Evolutionary conservation across 1,140 invertebrate species (phyloP).

Genomic region (Anthonomus grandis): DNA sequence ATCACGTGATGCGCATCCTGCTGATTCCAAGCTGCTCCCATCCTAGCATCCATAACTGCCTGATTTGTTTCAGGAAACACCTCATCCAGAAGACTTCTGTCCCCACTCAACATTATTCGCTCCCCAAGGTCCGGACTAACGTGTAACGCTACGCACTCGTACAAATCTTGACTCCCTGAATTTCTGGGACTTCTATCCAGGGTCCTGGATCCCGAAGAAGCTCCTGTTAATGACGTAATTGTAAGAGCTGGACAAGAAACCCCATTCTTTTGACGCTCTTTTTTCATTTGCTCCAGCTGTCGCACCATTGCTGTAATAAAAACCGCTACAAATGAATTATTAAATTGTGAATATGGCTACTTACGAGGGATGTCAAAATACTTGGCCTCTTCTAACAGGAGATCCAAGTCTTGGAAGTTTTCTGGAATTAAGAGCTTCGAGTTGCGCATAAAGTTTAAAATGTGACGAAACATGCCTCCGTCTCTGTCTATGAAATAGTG

Average conservation of each 20-base stretch:
- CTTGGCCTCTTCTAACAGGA: slow-evolving; percentile 87
- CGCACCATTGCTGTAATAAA: slow-evolving; percentile 65
- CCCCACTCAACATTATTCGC: slow-evolving; percentile 80
- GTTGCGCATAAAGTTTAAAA: slow-evolving; percentile 93
- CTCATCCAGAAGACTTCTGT: slow-evolving; percentile 74
- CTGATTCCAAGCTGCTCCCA: slow-evolving; percentile 79
- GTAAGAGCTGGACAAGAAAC: slow-evolving; percentile 47
- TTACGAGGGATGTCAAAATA: slow-evolving; percentile 90
- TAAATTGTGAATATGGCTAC: slow-evolving; percentile 44
- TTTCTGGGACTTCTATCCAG: slow-evolving; percentile 18
- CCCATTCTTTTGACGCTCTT: slow-evolving; percentile 64
- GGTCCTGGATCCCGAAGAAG: slow-evolving; percentile 31
- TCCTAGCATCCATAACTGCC: slow-evolving; percentile 76
- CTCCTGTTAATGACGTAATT: slow-evolving; percentile 39
- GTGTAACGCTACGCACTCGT: slow-evolving; percentile 83
- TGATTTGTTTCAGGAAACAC: slow-evolving; percentile 85
- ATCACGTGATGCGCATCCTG: slow-evolving; percentile 82
- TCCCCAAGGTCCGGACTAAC: slow-evolving; percentile 87
- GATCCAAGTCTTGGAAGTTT: slow-evolving; percentile 82
- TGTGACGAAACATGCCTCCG: slow-evolving; percentile 92
- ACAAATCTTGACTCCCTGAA: slow-evolving; percentile 51
- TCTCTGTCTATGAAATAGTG: slow-evolving; percentile 98
- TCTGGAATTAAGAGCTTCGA: slow-evolving; percentile 81
- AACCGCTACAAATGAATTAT: not conserved
- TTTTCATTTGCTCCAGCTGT: slow-evolving; percentile 74